Evolutionary conservation across 2,797 vertebrate species (phyloP), one percentile per base, ranked within the genome.

Genomic region (Pseudochaenichthys georgianus): DNA sequence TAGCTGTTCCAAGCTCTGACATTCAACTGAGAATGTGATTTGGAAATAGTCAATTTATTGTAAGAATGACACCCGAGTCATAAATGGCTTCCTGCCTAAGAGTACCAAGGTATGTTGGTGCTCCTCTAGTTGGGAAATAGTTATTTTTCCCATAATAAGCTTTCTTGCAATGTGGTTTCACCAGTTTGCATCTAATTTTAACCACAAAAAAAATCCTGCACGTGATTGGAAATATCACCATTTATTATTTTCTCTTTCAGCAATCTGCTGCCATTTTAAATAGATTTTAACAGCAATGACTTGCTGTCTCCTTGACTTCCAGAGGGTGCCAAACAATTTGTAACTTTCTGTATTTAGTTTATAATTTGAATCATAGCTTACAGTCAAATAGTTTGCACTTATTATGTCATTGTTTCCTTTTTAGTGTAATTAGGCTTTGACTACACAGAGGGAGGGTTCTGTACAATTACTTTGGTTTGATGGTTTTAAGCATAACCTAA

Each of bases 41-140:
- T 63, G 71, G 95, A 95, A 69, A 95, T 96, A 94, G 94, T 96
- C 87, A 80, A 81, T 83, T 90, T 52, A 65, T 64, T 16, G 17
- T 61, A 38, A 48, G 15, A 41, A 38, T 21, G 13, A 48, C 3
- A 46, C 6, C 3, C 9, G 17, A 55, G 63, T 75, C 61, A 46
- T 15, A 60, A 48, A 46, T 42, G 15, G 15, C 42, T 64, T 55
- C 31, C 59, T 47, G 46, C 4, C 3, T 21, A 19, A 19, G 21
- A 34, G 13, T n/a, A 5, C 4, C 16, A 51, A 46, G 52, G 46
- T 43, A 19, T 38, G 10, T 16, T 43, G 31, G 16, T 15, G 12
- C 31, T 71, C 58, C 34, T 70, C 15, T 70, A 7, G 46, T 59
- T 71, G 64, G 77, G 76, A 75, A 87, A 85, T 59, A 66, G 74